Percentiles rank a stretch among this genome's conserved stretches.
Evolutionary conservation across 2,888 invertebrate genomes (phyloP).

Genomic region (Agriopis leucophaearia): DNA sequence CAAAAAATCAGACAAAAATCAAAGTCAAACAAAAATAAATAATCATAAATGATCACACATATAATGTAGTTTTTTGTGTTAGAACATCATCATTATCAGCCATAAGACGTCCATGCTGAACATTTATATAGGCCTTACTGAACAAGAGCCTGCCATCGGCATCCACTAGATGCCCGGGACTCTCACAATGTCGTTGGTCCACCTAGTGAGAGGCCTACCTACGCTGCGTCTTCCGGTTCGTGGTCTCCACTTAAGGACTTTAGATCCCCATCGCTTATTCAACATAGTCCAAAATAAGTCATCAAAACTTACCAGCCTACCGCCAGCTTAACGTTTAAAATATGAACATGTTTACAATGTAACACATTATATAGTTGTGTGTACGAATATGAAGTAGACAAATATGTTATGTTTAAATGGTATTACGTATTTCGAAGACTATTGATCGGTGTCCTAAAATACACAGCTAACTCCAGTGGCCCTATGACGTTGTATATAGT

Average conservation of each 20-base stretch:
- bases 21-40: neutral
- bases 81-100: too few relatives aligned
- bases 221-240: too few relatives aligned
- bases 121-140: too few relatives aligned
- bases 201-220: too few relatives aligned
- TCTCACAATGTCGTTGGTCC: too few relatives aligned
- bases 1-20: neutral
- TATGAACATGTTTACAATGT: neutral
- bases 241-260: too few relatives aligned
- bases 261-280: too few relatives aligned
- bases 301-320: neutral
- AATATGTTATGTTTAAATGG: constrained; percentile 1
- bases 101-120: too few relatives aligned
- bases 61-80: neutral
- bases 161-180: too few relatives aligned
- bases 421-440: constrained; percentile 1
- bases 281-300: neutral
- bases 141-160: too few relatives aligned
- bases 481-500: constrained; percentile 18
- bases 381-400: neutral
- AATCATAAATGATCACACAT: neutral
- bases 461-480: constrained; percentile 10
- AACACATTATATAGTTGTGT: neutral
- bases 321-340: neutral
- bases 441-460: constrained; percentile 28